Evolutionary conservation across 2,113 vertebrate species (phyloP).

Genomic region (Xiphorhynchus elegans): DNA sequence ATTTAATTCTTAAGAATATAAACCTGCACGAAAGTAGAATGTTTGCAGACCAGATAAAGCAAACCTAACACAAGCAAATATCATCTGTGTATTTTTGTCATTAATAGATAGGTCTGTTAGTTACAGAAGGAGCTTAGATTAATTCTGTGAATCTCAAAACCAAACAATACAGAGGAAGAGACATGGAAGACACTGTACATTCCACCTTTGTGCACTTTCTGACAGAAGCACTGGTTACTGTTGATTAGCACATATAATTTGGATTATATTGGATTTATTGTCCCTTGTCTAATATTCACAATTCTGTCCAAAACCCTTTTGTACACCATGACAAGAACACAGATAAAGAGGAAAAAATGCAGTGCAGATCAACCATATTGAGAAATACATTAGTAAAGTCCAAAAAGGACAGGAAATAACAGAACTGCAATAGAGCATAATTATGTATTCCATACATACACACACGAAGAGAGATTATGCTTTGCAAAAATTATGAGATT

Average conservation of each 20-base stretch:
- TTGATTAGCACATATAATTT: neutral
- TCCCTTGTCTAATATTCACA: neutral
- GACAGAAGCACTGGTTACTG: neutral
- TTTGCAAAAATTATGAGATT: neutral
- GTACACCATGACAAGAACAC: neutral
- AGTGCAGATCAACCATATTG: neutral
- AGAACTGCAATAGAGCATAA: neutral
- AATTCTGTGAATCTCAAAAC: slow-evolving; percentile 16
- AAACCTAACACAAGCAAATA: slow-evolving; percentile 6
- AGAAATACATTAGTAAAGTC: neutral
- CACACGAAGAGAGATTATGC: neutral
- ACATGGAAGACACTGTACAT: neutral
- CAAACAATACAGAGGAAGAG: neutral
- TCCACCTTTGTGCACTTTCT: neutral
- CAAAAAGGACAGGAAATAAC: neutral
- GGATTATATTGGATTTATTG: neutral
- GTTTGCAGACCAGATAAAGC: neutral
- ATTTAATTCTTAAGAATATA: neutral
- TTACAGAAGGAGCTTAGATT: neutral
- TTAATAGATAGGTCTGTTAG: neutral
- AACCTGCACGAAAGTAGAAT: neutral
- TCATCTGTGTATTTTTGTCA: neutral
- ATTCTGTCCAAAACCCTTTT: neutral
- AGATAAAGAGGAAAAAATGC: neutral
- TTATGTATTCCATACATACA: neutral